Evolutionary conservation across 2,113 vertebrate genomes (phyloP).

Genomic region (Trogon surrucura): DNA sequence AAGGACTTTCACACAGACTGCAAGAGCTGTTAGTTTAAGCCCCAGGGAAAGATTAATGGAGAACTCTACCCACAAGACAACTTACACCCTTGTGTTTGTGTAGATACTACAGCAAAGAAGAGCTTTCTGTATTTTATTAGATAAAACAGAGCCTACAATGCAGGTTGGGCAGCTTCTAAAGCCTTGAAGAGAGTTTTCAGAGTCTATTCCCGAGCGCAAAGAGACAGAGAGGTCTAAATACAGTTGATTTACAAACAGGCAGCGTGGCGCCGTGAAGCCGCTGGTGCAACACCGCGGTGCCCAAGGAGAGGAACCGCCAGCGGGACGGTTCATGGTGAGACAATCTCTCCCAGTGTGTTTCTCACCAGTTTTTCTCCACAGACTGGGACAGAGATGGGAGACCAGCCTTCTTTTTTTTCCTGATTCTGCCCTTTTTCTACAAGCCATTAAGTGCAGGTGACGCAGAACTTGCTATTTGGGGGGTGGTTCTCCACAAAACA

Average conservation of each 20-base stretch:
- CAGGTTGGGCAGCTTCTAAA: background rate
- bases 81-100: background rate
- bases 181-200: background rate
- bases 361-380: background rate
- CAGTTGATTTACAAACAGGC: background rate
- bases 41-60: slow-evolving; percentile 23
- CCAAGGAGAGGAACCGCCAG: background rate
- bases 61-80: background rate
- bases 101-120: background rate
- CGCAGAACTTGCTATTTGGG: background rate
- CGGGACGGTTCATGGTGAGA: accelerated
- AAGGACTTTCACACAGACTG: background rate
- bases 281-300: background rate
- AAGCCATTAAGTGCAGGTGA: background rate
- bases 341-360: background rate
- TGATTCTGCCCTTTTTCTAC: background rate
- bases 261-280: background rate
- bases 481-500: background rate
- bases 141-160: background rate
- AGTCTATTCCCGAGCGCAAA: background rate
- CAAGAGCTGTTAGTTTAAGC: slow-evolving; percentile 2
- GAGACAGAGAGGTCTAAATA: background rate
- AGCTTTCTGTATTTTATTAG: slow-evolving; percentile 13
- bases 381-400: background rate
- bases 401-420: background rate